A percentile compares a stretch with the other conserved stretches of the same genome.
Evolutionary conservation across 2,888 invertebrate species (phyloP).

Genomic region (Drosophila anomalata): DNA sequence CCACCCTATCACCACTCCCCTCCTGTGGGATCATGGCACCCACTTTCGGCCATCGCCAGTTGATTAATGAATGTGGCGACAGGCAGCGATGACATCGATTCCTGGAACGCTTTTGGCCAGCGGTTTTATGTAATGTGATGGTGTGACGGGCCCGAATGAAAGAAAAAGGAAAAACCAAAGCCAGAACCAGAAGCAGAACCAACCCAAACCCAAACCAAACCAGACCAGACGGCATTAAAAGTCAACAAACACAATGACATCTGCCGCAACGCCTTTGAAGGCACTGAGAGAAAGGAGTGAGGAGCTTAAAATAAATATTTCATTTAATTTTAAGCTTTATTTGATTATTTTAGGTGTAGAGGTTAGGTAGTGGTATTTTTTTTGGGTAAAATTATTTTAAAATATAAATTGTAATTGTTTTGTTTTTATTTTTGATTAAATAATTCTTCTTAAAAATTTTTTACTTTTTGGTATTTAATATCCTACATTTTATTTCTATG

Average conservation of each 20-base stretch:
- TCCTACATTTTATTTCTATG: too few relatives aligned
- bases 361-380: too few relatives aligned
- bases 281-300: slow-evolving; percentile 1
- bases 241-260: slow-evolving; percentile 43
- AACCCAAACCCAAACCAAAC: slow-evolving; percentile 6
- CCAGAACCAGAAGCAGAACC: neutral
- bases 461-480: too few relatives aligned
- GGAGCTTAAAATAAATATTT: neutral
- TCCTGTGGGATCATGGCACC: neutral
- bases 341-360: too few relatives aligned
- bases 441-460: too few relatives aligned
- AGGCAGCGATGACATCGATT: slow-evolving; percentile 58
- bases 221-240: slow-evolving; percentile 37
- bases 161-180: slow-evolving; percentile 17
- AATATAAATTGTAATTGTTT: too few relatives aligned
- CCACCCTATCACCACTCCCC: neutral
- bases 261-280: slow-evolving; percentile 35
- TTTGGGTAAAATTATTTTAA: too few relatives aligned
- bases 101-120: slow-evolving; percentile 40
- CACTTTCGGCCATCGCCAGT: slow-evolving; percentile 44
- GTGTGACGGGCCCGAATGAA: slow-evolving; percentile 16
- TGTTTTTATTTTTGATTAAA: too few relatives aligned
- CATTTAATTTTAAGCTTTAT: too few relatives aligned
- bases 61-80: slow-evolving; percentile 70
- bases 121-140: slow-evolving; percentile 56